Conservation (phyloP, 1,140 invertebrate species). For the Pseudomyrmex dendroicus region DNA sequence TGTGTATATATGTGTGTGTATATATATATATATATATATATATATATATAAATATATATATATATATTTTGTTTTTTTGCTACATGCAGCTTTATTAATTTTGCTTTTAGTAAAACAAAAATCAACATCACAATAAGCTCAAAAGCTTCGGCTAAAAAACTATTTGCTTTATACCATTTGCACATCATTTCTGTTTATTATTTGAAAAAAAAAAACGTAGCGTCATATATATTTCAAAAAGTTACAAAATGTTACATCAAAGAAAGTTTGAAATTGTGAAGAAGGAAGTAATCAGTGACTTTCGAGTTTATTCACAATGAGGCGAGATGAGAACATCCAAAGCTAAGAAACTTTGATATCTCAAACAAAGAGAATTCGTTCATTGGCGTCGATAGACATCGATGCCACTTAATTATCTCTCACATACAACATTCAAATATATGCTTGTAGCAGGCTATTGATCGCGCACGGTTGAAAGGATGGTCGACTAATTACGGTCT, state of each 20-base stretch:
- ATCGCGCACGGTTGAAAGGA: constrained; percentile 24
- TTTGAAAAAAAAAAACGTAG: background rate
- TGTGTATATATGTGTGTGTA: background rate
- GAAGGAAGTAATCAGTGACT: constrained; percentile 36
- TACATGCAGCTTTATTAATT: background rate
- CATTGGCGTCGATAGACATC: background rate
- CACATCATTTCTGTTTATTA: constrained; percentile 34
- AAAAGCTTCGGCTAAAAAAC: background rate
- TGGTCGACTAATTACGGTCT: constrained; percentile 43
- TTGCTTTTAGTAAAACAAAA: background rate
- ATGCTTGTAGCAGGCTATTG: constrained; percentile 15
- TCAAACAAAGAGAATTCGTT: background rate
- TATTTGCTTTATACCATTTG: constrained; percentile 26
- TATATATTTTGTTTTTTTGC: background rate
- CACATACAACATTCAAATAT: constrained; percentile 31
- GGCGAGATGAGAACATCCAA: background rate
- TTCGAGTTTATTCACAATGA: constrained; percentile 23
- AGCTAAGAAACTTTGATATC: background rate
- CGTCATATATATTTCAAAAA: constrained; percentile 22
- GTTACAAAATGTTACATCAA: constrained; percentile 47
- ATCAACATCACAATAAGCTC: background rate
- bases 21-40: background rate
- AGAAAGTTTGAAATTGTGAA: constrained; percentile 23
- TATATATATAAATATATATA: background rate
- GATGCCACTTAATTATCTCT: constrained; percentile 31